phyloP scores from a whole-genome alignment of 2,888 invertebrate species.

The Punctoribates punctum region DNA sequence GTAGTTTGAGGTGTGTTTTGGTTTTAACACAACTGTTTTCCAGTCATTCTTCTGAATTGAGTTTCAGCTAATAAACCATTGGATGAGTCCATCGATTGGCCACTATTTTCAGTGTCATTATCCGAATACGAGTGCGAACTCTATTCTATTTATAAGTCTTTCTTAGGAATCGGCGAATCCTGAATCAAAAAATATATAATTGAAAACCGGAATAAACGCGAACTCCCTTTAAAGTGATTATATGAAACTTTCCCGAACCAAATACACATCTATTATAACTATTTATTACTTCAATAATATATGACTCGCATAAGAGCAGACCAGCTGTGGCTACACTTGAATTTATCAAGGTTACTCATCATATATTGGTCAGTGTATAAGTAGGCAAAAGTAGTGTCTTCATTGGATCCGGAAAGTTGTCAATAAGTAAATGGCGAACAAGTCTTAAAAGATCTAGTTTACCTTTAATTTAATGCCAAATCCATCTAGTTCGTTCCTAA shows the following conservation, averaged over 20 bases:
- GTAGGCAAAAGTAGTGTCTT: too few species aligned
- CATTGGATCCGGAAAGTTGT: too few species aligned
- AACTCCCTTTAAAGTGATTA: too few species aligned
- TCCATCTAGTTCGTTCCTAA: constrained; percentile 8
- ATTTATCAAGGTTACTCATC: too few species aligned
- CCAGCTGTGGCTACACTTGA: too few species aligned
- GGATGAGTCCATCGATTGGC: background rate
- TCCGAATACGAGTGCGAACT: background rate
- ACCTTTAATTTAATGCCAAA: constrained; percentile 41
- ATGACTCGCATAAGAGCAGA: too few species aligned
- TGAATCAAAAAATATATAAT: background rate
- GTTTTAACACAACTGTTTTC: background rate
- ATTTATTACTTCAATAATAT: background rate
- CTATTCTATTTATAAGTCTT: background rate
- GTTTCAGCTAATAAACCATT: constrained; percentile 4
- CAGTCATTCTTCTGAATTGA: background rate
- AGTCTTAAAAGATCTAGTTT: background rate
- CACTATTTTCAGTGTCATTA: constrained; percentile 7
- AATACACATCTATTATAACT: too few species aligned
- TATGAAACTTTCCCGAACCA: too few species aligned
- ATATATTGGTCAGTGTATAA: too few species aligned
- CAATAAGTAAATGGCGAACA: background rate
- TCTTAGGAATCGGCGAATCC: constrained; percentile 15
- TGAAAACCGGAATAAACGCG: background rate
- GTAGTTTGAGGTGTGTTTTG: background rate